Base-by-base conservation (phyloP, 1,140 invertebrate genomes). In the Sipha flava region DNA sequence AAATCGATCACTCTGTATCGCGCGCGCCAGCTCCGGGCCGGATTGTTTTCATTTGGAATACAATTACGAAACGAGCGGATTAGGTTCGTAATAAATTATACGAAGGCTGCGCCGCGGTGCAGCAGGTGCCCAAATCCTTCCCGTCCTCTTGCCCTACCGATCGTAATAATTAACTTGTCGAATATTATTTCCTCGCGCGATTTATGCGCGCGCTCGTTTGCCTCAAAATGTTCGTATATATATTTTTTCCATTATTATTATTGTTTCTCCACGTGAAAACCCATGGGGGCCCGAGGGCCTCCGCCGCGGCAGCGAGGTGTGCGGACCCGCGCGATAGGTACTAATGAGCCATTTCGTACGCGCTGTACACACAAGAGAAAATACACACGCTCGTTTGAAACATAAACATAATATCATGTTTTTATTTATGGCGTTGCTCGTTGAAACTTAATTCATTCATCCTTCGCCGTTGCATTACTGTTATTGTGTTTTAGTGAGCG, bases 101-200 rank as follows among this genome's bases (percentile, higher is more conserved):
- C 26, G 16, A 18, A n/a, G 59, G n/a, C 14, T 40, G n/a, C 43
- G 43, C 23, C 23, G 45, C 52, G 68, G 21, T 31, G 26, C 29
- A 29, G 45, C 68, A 73, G 68, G 45, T 49, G 68, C 68, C 68
- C 34, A 73, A 73, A 49, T 52, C 68, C 45, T 73, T 73, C 26
- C 68, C 45, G 66, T 45, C 66, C 40, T 47, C 40, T 29, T 43
- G 34, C 66, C n/a, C 62, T 3, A 21, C 1, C 40, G 23, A 29
- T 45, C 68, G 26, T 49, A 73, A 45, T 73, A 73, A 73, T 73
- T 73, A 73, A 49, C 68, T 73, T 73, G 68, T 73, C 68, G 68
- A 73, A 73, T 52, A 29, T n/a, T n/a, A n/a, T 64, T 64, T 64
- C 29, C 7, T 6, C 18, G 26, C n/a, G 43, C 45, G 45, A 73